phyloP scores from a whole-genome alignment of 2,888 invertebrate genomes.

The Latrodectus hesperus region DNA sequence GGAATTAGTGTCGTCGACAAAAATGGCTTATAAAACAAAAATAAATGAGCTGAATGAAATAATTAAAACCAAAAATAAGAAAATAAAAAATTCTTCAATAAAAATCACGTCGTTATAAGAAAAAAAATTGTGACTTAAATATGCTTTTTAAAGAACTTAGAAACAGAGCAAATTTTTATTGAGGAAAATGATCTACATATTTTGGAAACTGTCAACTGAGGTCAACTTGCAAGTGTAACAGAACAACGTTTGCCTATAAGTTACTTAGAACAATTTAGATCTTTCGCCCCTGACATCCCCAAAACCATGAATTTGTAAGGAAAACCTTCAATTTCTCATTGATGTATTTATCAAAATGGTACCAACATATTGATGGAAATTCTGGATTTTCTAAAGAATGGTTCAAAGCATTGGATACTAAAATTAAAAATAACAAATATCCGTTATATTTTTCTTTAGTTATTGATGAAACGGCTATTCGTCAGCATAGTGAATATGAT shows the following conservation, averaged over 20 bases:
- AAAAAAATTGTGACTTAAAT: background rate
- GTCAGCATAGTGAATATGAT: conserved; percentile 11
- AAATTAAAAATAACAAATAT: background rate
- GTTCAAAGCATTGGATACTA: background rate
- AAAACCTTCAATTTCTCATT: background rate
- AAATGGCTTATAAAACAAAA: background rate
- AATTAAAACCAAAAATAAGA: background rate
- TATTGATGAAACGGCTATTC: conserved; percentile 28
- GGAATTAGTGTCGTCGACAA: background rate
- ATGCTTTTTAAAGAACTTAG: background rate
- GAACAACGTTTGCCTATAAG: background rate
- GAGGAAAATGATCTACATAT: background rate
- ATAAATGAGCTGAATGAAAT: background rate
- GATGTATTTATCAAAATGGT: background rate
- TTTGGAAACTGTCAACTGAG: background rate
- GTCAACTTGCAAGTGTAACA: no score
- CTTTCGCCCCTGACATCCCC: conserved; percentile 12
- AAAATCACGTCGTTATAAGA: background rate
- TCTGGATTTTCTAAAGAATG: conserved; percentile 2
- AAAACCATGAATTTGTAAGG: conserved; percentile 17
- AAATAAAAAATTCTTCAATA: background rate
- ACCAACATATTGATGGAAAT: conserved; percentile 15
- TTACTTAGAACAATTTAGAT: background rate
- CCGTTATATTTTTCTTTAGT: conserved; percentile 3
- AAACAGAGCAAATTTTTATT: background rate